Conservation (phyloP, 1,140 invertebrate species). For the Macrostomum lignano region DNA sequence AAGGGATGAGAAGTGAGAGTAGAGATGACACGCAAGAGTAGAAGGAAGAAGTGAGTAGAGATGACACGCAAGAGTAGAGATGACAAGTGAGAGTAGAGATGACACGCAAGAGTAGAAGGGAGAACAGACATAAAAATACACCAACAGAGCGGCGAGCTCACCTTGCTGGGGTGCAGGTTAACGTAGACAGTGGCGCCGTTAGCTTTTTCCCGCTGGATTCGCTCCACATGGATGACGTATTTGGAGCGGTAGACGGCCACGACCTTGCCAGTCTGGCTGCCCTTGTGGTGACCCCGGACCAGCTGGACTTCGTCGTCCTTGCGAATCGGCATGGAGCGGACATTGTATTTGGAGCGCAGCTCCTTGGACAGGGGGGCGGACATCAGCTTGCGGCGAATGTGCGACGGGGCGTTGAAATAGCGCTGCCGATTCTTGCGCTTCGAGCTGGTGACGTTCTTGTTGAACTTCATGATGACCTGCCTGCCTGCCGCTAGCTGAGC, state of each 20-base stretch:
- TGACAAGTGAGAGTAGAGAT: too few species aligned
- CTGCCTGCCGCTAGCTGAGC: too few species aligned
- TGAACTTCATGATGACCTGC: slow-evolving; percentile 86
- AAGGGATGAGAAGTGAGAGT: too few species aligned
- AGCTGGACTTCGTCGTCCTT: slow-evolving; percentile 94
- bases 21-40: too few species aligned
- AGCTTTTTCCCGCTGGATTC: slow-evolving; percentile 89
- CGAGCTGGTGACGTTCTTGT: slow-evolving; percentile 63
- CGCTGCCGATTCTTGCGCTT: slow-evolving; percentile 82
- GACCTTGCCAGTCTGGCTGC: slow-evolving; percentile 90
- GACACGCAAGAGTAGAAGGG: too few species aligned
- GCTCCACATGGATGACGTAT: slow-evolving; percentile 88
- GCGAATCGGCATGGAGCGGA: slow-evolving; percentile 79
- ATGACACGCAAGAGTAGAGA: too few species aligned
- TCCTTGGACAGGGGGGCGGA: slow-evolving; percentile 95
- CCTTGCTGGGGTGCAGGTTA: slow-evolving; percentile 83
- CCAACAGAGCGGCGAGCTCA: too few species aligned
- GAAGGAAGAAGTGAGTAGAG: too few species aligned
- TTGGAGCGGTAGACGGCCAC: slow-evolving; percentile 93
- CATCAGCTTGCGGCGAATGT: slow-evolving; percentile 77
- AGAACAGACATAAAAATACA: too few species aligned
- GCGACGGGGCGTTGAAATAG: slow-evolving; percentile 91
- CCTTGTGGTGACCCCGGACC: slow-evolving; percentile 91
- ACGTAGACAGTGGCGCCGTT: slow-evolving; percentile 92
- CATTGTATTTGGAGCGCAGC: slow-evolving; percentile 79